Base-by-base conservation (phyloP, 2,888 invertebrate genomes). In the Drosophila colorata region DNA sequence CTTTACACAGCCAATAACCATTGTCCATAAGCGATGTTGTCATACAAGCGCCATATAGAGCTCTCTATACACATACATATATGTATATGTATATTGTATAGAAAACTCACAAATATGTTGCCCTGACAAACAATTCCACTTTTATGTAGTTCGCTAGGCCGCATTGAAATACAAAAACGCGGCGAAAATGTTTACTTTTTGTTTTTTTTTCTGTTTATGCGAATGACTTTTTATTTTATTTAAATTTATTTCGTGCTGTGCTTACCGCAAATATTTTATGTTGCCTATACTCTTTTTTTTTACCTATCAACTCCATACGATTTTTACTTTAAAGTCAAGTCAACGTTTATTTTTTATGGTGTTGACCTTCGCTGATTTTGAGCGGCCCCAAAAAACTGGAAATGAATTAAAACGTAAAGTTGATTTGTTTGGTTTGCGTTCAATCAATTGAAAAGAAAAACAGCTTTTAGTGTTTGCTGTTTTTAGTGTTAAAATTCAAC, bases 361-460 rank as follows among this genome's bases (percentile, higher is more conserved):
- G 48, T 43, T 71, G 80, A 80, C 81, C 87, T 81, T 83, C 78
- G 70, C 16, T 25, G 9, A 20, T 48, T 58, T 41, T 25, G 46
- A 68, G 37, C 37, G 58, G 55, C 47, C 48, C 37, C 28, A 59
- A 46, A 40, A 80, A 87, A 88, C 83, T 83, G 77, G 88, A 85
- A 77, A 67, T 56, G 35, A 60, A 75, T 71, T 40, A 37, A 58
- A 77, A 58, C 38, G 51, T 44, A 68, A 57, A 55, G 52, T 52
- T 31, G 48, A 11, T 67, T 47, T 66, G 33, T 53, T 53, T 57
- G 53, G 37, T 35, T 73, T 41, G 16, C 23, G 37, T 33, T 61
- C 35, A 51, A 65, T 51, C 33, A 44, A 57, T 60, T 6, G 44
- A 53, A 51, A 31, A 53, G 13, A 18, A 13, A 44, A 16, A n/a